Evolutionary conservation across 2,113 vertebrate species (phyloP).

Genomic region (Larimichthys crocea): DNA sequence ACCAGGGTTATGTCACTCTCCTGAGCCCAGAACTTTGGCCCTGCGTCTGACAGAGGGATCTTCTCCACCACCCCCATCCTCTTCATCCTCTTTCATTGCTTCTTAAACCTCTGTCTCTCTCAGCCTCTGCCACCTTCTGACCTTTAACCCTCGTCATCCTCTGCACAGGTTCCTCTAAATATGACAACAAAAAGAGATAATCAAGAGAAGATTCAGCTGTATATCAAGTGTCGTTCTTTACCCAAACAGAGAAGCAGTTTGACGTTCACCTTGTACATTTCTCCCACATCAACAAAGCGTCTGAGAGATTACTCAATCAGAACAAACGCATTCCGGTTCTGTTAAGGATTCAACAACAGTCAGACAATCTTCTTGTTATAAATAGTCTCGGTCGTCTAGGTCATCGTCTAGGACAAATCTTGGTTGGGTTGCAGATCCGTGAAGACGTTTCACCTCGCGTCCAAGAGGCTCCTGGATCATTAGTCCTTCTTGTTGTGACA

Average conservation of each 20-base stretch:
- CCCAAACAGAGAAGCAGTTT: not conserved
- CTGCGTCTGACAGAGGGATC: constrained; percentile 59
- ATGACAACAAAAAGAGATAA: constrained; percentile 2
- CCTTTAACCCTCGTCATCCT: not conserved
- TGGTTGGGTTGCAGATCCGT: no score
- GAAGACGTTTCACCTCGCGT: no score
- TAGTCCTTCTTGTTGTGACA: no score
- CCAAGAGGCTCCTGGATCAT: no score
- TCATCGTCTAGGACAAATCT: no score
- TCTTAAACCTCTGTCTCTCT: constrained; percentile 13
- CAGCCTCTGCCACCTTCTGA: constrained; percentile 15
- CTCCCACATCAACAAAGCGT: not conserved
- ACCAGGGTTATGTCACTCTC: constrained; percentile 58
- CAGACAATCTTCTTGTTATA: no score
- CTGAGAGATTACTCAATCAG: not conserved
- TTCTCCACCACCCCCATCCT: constrained; percentile 31
- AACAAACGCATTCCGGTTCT: not conserved
- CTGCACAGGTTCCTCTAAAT: constrained; percentile 18
- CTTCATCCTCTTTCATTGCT: constrained; percentile 43
- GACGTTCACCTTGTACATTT: not conserved
- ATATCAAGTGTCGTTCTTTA: not conserved
- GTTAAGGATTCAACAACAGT: no score
- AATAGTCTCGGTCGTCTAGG: no score
- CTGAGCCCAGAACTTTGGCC: constrained; percentile 40
- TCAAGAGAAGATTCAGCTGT: not conserved